A percentile compares a stretch with the other conserved stretches of the same genome.
Conservation (phyloP, 2,113 vertebrate species). For the Forbesichthys papilliferus region DNA sequence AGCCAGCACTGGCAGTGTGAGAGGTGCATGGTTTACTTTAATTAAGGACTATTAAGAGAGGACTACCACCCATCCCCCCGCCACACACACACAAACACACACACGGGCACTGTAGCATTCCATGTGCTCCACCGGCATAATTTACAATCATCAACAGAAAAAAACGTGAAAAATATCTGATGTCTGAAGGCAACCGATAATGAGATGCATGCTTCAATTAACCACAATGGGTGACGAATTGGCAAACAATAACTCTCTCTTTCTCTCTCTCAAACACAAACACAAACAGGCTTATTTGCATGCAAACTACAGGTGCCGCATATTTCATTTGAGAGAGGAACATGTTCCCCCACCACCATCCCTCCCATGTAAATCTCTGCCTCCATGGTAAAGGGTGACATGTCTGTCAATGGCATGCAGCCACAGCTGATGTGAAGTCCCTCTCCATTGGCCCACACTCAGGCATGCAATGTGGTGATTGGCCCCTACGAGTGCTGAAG, state of each 20-base stretch:
- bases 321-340: not conserved
- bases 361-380: too few species aligned
- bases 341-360: not conserved
- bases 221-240: not conserved
- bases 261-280: not conserved
- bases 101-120: not conserved
- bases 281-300: not conserved
- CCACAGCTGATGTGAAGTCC: too few species aligned
- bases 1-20: not conserved
- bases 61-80: not conserved
- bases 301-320: not conserved
- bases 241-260: not conserved
- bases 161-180: not conserved
- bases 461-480: too few species aligned
- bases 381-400: too few species aligned
- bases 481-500: too few species aligned
- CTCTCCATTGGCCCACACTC: too few species aligned
- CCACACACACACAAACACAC: constrained; percentile 1
- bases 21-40: not conserved
- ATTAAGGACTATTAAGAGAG: too few species aligned
- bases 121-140: not conserved
- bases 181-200: constrained; percentile 5
- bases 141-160: constrained; percentile 4
- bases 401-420: too few species aligned
- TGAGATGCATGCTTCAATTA: constrained; percentile 22